phyloP scores from a whole-genome alignment of 1,140 invertebrate species.

The Lethocerus indicus region DNA sequence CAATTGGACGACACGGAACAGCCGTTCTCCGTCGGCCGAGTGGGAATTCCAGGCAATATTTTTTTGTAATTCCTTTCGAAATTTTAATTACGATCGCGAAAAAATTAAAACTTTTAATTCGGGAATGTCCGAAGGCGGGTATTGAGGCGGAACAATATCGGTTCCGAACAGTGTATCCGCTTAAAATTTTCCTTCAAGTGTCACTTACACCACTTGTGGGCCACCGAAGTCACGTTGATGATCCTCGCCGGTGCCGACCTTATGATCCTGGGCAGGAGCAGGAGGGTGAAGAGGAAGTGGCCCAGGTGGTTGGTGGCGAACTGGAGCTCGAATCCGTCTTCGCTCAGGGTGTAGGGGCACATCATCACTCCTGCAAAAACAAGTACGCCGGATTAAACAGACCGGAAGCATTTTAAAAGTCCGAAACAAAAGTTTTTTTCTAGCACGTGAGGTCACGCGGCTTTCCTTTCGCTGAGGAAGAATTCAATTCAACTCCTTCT shows the following conservation, averaged over 20 bases:
- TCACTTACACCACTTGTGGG: slow-evolving; percentile 28
- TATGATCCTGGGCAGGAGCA: slow-evolving; percentile 47
- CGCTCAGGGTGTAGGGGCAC: slow-evolving; percentile 24
- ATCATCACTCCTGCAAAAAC: slow-evolving; percentile 18
- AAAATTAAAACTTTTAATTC: background rate
- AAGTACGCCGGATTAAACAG: background rate
- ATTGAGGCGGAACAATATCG: background rate
- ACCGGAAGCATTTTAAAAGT: no score
- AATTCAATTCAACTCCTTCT: no score
- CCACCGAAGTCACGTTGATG: slow-evolving; percentile 45
- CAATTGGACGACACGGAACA: no score
- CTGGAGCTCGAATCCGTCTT: slow-evolving; percentile 68
- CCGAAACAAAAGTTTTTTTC: no score
- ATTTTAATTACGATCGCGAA: background rate
- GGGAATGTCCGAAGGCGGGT: background rate
- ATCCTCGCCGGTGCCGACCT: slow-evolving; percentile 43
- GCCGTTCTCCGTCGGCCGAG: background rate
- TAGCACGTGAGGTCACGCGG: no score
- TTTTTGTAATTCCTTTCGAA: background rate
- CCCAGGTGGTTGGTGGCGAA: slow-evolving; percentile 63
- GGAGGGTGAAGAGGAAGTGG: slow-evolving; percentile 66
- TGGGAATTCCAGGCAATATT: background rate
- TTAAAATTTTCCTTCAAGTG: slow-evolving; percentile 19
- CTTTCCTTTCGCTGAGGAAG: no score
- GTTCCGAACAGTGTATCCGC: background rate